Evolutionary conservation across 1,140 invertebrate genomes (phyloP).

Genomic region (Formica selysi): DNA sequence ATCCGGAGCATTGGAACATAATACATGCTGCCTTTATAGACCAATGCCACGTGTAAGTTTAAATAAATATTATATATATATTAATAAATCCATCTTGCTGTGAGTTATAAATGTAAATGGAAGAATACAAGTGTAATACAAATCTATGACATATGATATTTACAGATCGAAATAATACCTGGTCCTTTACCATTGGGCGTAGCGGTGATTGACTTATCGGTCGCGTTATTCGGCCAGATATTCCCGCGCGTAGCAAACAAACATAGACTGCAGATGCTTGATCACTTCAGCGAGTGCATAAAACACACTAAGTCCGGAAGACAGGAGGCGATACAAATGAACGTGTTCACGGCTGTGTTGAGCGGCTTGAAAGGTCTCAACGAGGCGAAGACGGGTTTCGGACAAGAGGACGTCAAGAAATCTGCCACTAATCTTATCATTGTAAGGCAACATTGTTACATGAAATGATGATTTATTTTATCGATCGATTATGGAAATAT

Average conservation of each 20-base stretch:
- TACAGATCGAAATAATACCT: constrained; percentile 89
- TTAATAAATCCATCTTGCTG: neutral
- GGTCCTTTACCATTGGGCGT: constrained; percentile 98
- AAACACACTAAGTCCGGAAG: constrained; percentile 95
- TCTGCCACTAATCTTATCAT: constrained; percentile 93
- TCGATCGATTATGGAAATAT: neutral
- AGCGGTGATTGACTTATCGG: constrained; percentile 98
- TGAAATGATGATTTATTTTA: constrained; percentile 12
- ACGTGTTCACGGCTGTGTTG: constrained; percentile 97
- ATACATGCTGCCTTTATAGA: constrained; percentile 96
- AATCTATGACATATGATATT: constrained; percentile 54
- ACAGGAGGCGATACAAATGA: constrained; percentile 98
- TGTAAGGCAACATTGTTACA: constrained; percentile 79
- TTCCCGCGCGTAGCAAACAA: constrained; percentile 98
- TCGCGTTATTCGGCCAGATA: constrained; percentile 96
- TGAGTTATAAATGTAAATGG: constrained; percentile 1
- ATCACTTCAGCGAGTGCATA: constrained; percentile 98
- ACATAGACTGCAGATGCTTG: constrained; percentile 98
- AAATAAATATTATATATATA: neutral
- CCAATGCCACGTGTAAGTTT: constrained; percentile 88
- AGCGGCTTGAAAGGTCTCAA: constrained; percentile 95
- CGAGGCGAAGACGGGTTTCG: constrained; percentile 94
- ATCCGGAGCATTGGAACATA: constrained; percentile 98
- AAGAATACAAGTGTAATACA: neutral
- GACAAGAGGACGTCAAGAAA: constrained; percentile 96